Evolutionary conservation across 1,140 invertebrate genomes (phyloP), one percentile per base, ranked within the genome.

Genomic region (Drosophila eugracilis): DNA sequence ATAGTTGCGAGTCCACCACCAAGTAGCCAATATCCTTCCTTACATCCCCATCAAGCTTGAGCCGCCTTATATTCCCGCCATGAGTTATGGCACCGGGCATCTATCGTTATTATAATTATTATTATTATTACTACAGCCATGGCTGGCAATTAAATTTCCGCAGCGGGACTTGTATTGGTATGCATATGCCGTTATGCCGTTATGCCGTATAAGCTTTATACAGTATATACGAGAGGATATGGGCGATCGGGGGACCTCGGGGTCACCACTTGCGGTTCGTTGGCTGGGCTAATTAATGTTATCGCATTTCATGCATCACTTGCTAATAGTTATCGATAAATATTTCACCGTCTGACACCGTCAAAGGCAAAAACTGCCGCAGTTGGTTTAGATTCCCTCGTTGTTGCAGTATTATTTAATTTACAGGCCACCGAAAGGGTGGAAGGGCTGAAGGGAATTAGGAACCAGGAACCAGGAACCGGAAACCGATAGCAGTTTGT

Each of bases 251-350:
- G 39, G 19, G 21, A 30, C n/a, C n/a, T 41, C 36, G 49, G 37
- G 49, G 9, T 28, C 63, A 28, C 42, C 50, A 37, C 49, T 67
- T 79, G 75, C 65, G 60, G 74, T 59, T 69, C 45, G 63, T 37
- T 59, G 48, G 45, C 41, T 52, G 44, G 69, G 58, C 83, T 86
- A 88, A 86, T 86, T 88, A 88, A 86, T 88, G 78, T 88, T 86
- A 86, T 86, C 83, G 75, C 78, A 86, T 88, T 86, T 88, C 75
- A 88, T 88, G 83, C 83, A 86, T 88, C 83, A 66, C 74, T 73
- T 77, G 83, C 74, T 88, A 86, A 88, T 88, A 88, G 83, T 86
- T 86, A 86, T 86, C 83, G 78, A 86, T 78, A 88, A 75, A 86
- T 86, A 86, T 88, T 81, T 85, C 57, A 78, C 60, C 53, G 78